These are phyloP conservation scores for Quiscalus mexicanus DNA, from an alignment of 2,113 vertebrate genomes.

Conservation along the genomic window DNA sequence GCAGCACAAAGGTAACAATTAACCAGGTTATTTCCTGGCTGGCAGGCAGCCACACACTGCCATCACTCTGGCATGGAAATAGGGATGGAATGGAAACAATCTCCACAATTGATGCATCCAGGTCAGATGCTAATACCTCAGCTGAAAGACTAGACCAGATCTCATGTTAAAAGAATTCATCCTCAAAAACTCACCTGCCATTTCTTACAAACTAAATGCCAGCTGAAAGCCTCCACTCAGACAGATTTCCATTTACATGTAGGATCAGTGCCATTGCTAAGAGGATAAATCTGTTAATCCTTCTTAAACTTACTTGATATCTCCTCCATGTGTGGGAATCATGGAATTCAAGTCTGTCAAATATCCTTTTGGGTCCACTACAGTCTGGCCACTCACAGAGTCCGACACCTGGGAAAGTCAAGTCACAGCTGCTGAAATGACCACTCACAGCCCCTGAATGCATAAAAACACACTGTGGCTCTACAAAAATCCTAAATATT, in stretches of 20 bases:
- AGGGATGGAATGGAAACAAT: not conserved
- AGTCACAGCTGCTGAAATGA: not conserved
- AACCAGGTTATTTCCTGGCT: not conserved
- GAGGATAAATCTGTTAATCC: constrained; percentile 40
- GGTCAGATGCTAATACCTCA: not conserved
- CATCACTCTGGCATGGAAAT: not conserved
- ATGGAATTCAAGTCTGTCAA: constrained; percentile 98
- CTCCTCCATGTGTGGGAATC: constrained; percentile 97
- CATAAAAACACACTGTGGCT: not conserved
- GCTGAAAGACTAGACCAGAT: not conserved
- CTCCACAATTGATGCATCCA: not conserved
- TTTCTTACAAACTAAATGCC: not conserved
- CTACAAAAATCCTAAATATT: not conserved
- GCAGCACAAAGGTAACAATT: not conserved
- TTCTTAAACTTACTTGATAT: constrained; percentile 89
- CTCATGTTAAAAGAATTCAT: not conserved
- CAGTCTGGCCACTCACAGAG: constrained; percentile 96
- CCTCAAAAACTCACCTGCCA: not conserved
- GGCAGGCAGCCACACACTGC: not conserved
- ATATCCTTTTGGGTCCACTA: constrained; percentile 97
- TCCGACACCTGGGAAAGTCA: constrained; percentile 87
- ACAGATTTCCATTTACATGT: not conserved
- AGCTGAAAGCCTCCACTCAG: not conserved
- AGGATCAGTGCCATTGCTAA: constrained; percentile 8
- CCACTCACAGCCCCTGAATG: fast-evolving